Evolutionary conservation across 1,140 invertebrate genomes (phyloP).

Genomic region (Heliothis subflexa): DNA sequence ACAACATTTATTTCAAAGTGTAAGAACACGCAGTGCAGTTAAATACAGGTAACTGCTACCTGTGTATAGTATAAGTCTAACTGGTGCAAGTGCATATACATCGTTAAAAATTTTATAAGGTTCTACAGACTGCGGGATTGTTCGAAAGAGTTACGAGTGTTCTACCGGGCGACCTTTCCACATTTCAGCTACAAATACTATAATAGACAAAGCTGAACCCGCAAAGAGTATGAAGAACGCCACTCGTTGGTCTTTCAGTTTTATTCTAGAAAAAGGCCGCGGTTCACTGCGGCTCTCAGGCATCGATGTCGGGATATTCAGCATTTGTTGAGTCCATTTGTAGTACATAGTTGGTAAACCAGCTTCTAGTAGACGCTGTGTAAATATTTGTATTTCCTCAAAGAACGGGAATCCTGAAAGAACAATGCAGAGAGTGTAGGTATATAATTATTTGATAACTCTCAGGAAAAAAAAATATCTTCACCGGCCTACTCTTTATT

Average conservation of each 20-base stretch:
- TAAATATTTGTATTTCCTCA: slow-evolving; percentile 34
- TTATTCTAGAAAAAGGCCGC: slow-evolving; percentile 41
- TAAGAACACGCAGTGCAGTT: too few relatives aligned
- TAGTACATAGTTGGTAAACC: slow-evolving; percentile 56
- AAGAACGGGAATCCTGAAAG: slow-evolving; percentile 56
- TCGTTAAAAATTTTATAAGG: too few relatives aligned
- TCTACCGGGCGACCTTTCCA: slow-evolving; percentile 12
- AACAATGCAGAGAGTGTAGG: background rate
- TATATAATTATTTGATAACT: too few relatives aligned
- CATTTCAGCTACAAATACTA: slow-evolving; percentile 48
- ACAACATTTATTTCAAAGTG: too few relatives aligned
- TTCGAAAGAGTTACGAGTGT: too few relatives aligned
- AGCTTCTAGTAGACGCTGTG: slow-evolving; percentile 50
- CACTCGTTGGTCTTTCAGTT: slow-evolving; percentile 44
- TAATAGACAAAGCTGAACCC: slow-evolving; percentile 42
- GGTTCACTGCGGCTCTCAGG: slow-evolving; percentile 34
- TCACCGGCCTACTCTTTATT: too few relatives aligned
- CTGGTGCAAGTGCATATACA: too few relatives aligned
- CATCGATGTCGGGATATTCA: slow-evolving; percentile 16
- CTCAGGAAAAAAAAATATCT: background rate
- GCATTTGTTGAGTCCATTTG: slow-evolving; percentile 48
- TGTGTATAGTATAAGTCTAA: too few relatives aligned
- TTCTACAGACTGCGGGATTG: too few relatives aligned
- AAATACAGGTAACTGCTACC: too few relatives aligned
- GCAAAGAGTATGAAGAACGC: slow-evolving; percentile 46